Evolutionary conservation across 2,888 invertebrate genomes (phyloP).

Genomic region (Drosophila setosimentum): DNA sequence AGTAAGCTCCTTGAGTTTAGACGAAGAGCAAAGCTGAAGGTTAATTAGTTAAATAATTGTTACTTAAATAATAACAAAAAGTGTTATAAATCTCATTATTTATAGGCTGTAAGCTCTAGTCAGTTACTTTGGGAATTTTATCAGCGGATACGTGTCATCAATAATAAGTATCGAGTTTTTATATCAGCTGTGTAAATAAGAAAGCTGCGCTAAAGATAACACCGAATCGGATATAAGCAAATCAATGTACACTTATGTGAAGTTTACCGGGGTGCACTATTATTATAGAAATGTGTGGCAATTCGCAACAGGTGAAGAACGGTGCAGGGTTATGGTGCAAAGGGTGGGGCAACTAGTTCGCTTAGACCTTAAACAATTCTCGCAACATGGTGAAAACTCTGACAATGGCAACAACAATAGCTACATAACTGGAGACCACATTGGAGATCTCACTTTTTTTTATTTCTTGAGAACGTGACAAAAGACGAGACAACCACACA

Average conservation of each 20-base stretch:
- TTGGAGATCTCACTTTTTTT: conserved; percentile 70
- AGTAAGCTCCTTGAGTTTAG: conserved; percentile 26
- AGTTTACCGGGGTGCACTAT: conserved; percentile 27
- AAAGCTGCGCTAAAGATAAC: conserved; percentile 50
- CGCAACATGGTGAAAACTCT: conserved; percentile 66
- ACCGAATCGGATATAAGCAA: conserved; percentile 40
- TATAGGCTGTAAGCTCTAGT: conserved; percentile 4
- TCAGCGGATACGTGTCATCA: conserved; percentile 29
- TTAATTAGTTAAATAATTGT: conserved; percentile 28
- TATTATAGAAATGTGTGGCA: conserved; percentile 47
- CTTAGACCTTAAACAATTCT: conserved; percentile 17
- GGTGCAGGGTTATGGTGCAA: neutral
- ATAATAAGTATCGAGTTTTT: conserved; percentile 41
- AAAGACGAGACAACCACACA: conserved; percentile 47
- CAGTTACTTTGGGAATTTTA: conserved; percentile 8
- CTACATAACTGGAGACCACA: conserved; percentile 27
- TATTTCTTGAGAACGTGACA: conserved; percentile 69
- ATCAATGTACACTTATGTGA: conserved; percentile 18
- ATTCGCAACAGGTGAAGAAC: conserved; percentile 49
- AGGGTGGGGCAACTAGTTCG: conserved; percentile 9
- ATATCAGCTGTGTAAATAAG: conserved; percentile 36
- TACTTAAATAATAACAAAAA: conserved; percentile 1
- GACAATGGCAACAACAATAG: conserved; percentile 30
- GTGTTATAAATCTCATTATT: conserved; percentile 10
- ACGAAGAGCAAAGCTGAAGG: conserved; percentile 36